These are phyloP conservation scores for Pemphigus obesinymphae DNA, from an alignment of 1,140 invertebrate genomes.

Conservation along the genomic window DNA sequence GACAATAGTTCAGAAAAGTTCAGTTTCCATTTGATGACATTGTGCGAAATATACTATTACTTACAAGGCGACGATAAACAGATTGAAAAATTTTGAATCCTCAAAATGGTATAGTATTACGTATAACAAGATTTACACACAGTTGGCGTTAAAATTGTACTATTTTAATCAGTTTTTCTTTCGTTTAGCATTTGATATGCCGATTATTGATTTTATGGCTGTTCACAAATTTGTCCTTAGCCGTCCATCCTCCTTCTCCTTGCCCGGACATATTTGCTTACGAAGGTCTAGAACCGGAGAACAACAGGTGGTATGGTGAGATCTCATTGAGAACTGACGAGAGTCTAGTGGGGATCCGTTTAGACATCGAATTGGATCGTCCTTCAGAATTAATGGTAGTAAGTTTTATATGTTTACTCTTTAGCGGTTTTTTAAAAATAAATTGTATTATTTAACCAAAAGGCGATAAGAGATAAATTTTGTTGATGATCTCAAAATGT, in stretches of 20 bases:
- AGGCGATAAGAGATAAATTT: no score
- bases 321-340: slow-evolving; percentile 44
- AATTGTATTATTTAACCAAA: no score
- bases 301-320: slow-evolving; percentile 47
- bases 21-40: neutral
- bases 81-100: no score
- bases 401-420: slow-evolving; percentile 30
- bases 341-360: slow-evolving; percentile 45
- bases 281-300: slow-evolving; percentile 45
- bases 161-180: no score
- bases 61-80: no score
- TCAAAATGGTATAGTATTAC: no score
- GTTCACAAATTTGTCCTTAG: neutral
- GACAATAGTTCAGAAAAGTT: neutral
- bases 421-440: neutral
- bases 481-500: no score
- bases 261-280: slow-evolving; percentile 47
- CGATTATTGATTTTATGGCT: neutral
- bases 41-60: no score
- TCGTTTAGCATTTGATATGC: neutral
- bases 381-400: slow-evolving; percentile 46
- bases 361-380: slow-evolving; percentile 45
- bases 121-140: no score
- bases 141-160: no score
- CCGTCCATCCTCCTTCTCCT: slow-evolving; percentile 42